Evolutionary conservation across 2,797 vertebrate genomes (phyloP), one percentile per base, ranked within the genome.

Genomic region (Oreochromis mossambicus): DNA sequence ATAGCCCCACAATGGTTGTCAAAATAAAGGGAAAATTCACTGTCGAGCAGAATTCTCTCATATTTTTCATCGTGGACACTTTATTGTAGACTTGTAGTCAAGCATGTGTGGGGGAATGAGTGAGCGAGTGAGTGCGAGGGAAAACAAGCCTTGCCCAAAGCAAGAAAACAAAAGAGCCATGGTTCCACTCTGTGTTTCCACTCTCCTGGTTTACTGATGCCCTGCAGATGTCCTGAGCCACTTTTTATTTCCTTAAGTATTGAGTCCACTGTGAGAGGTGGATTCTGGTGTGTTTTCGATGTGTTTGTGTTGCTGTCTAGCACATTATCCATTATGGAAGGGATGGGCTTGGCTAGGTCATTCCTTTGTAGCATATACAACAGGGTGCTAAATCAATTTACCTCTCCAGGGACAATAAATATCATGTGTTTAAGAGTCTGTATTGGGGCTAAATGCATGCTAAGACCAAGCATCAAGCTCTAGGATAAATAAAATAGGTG

Each of bases 181-280:
- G 90, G 86, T 83, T 87, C 77, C 34, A 58, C 79, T 84, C 55
- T 76, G 77, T 83, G 78, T 83, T 91, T 87, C 52, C 70, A 82
- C 38, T 84, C 84, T 78, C 68, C 80, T 81, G 83, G 81, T 92
- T 94, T 87, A 86, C 86, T 80, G 88, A 88, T 92, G 91, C 92
- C 93, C 94, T 89, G 86, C 91, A 93, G 91, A 92, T 90, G 86
- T 92, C 90, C 79, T 81, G 50, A 1, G 63, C 73, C 78, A 89
- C 85, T 84, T 90, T 91, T 89, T 89, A 41, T 43, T 77, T 82
- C 84, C 86, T 75, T 86, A 86, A 79, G 48, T 85, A 77, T 81
- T 5, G 26, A n/a, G 68, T 48, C 68, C 68, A 50, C 24, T 32
- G 10, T 75, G 68, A 75, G 70, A 13, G 19, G 11, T 75, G 46